Evolutionary conservation across 2,888 invertebrate genomes (phyloP).

Genomic region (Rhamnusium bicolor): DNA sequence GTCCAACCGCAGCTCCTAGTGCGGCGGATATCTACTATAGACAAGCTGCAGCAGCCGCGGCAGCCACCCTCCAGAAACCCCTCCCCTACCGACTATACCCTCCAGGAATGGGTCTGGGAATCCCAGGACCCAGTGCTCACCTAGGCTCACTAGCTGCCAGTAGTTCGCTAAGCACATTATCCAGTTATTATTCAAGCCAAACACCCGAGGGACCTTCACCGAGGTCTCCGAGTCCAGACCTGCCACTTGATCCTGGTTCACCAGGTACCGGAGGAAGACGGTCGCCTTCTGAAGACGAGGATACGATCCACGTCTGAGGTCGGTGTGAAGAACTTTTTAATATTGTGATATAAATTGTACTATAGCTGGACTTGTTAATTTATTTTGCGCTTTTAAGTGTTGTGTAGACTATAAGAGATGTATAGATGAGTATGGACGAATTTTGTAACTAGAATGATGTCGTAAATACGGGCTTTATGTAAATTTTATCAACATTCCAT

Average conservation of each 20-base stretch:
- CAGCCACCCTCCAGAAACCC: slow-evolving; percentile 87
- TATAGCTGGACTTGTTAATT: slow-evolving; percentile 66
- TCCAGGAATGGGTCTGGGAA: slow-evolving; percentile 76
- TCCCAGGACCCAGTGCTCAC: slow-evolving; percentile 81
- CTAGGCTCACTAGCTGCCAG: slow-evolving; percentile 80
- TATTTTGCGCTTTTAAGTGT: slow-evolving; percentile 68
- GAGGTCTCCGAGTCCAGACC: slow-evolving; percentile 71
- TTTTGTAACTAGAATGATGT: slow-evolving; percentile 55
- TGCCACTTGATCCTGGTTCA: slow-evolving; percentile 77
- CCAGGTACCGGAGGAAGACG: slow-evolving; percentile 71
- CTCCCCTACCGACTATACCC: slow-evolving; percentile 83
- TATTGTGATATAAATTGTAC: slow-evolving; percentile 67
- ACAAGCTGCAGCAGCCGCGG: slow-evolving; percentile 83
- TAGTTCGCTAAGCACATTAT: slow-evolving; percentile 75
- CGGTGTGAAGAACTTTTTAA: slow-evolving; percentile 47
- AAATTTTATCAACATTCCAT: slow-evolving; percentile 45
- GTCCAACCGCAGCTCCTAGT: slow-evolving; percentile 76
- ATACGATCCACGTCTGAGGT: slow-evolving; percentile 76
- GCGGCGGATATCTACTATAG: slow-evolving; percentile 89
- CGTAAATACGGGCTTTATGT: slow-evolving; percentile 49
- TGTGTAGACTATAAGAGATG: slow-evolving; percentile 56
- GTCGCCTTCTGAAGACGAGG: slow-evolving; percentile 75
- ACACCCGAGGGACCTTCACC: slow-evolving; percentile 74
- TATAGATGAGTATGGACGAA: slow-evolving; percentile 53
- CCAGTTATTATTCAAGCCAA: slow-evolving; percentile 75